These are phyloP conservation scores for Cryptus viduatorius DNA, from an alignment of 2,888 invertebrate genomes.

Conservation along the genomic window DNA sequence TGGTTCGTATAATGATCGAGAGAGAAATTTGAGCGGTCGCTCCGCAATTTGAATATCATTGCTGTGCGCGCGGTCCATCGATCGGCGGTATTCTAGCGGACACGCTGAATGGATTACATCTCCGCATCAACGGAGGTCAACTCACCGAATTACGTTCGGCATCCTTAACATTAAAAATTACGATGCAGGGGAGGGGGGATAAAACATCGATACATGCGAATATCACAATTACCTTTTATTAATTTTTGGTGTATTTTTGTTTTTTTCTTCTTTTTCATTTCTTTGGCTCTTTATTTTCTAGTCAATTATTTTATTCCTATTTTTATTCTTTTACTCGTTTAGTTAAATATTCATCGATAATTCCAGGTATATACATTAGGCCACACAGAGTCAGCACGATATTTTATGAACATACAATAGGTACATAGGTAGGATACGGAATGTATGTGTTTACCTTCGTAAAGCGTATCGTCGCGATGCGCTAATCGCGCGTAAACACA, in stretches of 20 bases:
- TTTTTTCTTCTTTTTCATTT: neutral
- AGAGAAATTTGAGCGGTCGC: neutral
- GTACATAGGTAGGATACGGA: constrained; percentile 1
- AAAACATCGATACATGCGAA: neutral
- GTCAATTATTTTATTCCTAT: neutral
- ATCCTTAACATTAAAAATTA: too few species aligned
- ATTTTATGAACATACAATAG: constrained; percentile 8
- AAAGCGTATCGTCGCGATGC: neutral
- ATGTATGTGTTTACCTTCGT: constrained; percentile 14
- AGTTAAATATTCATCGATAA: constrained; percentile 23
- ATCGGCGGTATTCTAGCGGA: neutral
- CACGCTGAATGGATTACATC: neutral
- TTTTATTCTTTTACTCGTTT: constrained; percentile 11
- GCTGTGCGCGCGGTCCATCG: constrained; percentile 2
- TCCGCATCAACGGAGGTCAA: neutral
- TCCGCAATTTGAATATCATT: constrained; percentile 36
- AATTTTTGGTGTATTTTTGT: neutral
- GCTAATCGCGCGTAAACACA: constrained; percentile 1
- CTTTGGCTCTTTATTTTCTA: constrained; percentile 18
- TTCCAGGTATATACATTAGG: constrained; percentile 51
- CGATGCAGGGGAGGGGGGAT: neutral
- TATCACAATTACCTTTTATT: neutral
- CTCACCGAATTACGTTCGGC: too few species aligned
- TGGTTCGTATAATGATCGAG: constrained; percentile 30
- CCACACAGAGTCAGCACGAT: constrained; percentile 53